phyloP scores from a whole-genome alignment of 2,888 invertebrate species.

The Nomada fucata region DNA sequence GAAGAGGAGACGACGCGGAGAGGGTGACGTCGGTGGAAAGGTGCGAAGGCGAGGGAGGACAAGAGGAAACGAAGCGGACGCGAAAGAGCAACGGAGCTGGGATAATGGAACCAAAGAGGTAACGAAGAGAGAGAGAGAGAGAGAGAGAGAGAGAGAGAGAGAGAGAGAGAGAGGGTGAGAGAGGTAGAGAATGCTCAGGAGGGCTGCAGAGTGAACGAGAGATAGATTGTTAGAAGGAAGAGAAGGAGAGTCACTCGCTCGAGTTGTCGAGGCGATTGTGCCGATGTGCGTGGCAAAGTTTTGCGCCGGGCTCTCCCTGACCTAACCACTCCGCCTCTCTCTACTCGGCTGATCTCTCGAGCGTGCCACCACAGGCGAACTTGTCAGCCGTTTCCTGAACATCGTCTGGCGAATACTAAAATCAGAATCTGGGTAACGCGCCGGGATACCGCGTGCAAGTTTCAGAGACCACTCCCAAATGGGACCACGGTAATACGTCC shows the following conservation, averaged over 20 bases:
- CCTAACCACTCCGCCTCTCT: slow-evolving; percentile 77
- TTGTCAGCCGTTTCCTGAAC: slow-evolving; percentile 42
- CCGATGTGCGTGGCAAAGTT: slow-evolving; percentile 78
- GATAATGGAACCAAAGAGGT: neutral
- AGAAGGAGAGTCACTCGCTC: slow-evolving; percentile 65
- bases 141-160: slow-evolving; percentile 31
- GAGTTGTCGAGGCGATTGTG: slow-evolving; percentile 76
- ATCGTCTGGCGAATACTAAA: slow-evolving; percentile 31
- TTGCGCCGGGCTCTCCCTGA: slow-evolving; percentile 78
- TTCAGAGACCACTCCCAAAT: too few species aligned
- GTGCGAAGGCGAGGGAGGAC: slow-evolving; percentile 72
- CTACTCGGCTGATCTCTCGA: slow-evolving; percentile 46
- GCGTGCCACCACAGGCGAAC: slow-evolving; percentile 24
- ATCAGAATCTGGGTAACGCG: slow-evolving; percentile 6
- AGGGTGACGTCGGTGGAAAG: slow-evolving; percentile 70
- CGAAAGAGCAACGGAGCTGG: slow-evolving; percentile 16
- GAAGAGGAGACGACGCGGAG: slow-evolving; percentile 61
- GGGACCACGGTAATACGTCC: too few species aligned
- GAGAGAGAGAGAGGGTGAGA: slow-evolving; percentile 33
- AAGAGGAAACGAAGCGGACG: slow-evolving; percentile 51
- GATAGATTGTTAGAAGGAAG: slow-evolving; percentile 53
- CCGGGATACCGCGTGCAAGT: too few species aligned
- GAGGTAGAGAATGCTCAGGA: slow-evolving; percentile 30
- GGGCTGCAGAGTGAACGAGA: slow-evolving; percentile 33
- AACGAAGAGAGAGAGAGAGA: slow-evolving; percentile 25